These are phyloP conservation scores for Chaetodon auriga DNA, from an alignment of 2,113 vertebrate species.

Conservation along the genomic window DNA sequence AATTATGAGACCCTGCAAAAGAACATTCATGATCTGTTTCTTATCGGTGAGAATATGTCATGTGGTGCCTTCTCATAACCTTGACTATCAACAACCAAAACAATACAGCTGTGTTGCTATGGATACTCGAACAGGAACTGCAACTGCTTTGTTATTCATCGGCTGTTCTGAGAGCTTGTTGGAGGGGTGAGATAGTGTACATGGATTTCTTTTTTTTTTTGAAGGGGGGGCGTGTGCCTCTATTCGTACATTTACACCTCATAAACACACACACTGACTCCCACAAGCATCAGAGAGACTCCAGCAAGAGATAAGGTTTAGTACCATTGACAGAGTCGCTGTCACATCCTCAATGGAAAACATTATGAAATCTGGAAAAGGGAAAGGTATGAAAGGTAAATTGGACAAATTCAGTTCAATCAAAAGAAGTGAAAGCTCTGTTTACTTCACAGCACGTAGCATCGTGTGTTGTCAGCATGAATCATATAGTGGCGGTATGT, in stretches of 20 bases:
- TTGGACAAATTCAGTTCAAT: not conserved
- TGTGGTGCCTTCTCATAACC: conserved; percentile 42
- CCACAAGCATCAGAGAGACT: not conserved
- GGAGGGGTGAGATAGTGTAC: not conserved
- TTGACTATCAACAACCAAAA: conserved; percentile 47
- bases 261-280: not conserved
- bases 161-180: not conserved
- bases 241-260: not conserved
- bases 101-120: conserved; percentile 42
- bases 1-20: conserved; percentile 1
- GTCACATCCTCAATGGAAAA: not conserved
- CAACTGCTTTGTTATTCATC: conserved; percentile 26
- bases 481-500: too few relatives aligned
- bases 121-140: conserved; percentile 5
- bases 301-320: not conserved
- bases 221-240: too few relatives aligned
- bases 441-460: too few relatives aligned
- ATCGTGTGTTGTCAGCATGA: too few relatives aligned
- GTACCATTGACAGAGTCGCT: too few relatives aligned
- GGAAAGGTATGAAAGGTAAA: not conserved
- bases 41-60: conserved; percentile 24
- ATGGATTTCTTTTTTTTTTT: not conserved
- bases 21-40: conserved; percentile 15
- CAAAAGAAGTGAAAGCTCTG: too few relatives aligned
- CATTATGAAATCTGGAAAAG: not conserved